These are phyloP conservation scores for Drosophila monieri DNA, from an alignment of 2,888 invertebrate species.

Conservation along the genomic window DNA sequence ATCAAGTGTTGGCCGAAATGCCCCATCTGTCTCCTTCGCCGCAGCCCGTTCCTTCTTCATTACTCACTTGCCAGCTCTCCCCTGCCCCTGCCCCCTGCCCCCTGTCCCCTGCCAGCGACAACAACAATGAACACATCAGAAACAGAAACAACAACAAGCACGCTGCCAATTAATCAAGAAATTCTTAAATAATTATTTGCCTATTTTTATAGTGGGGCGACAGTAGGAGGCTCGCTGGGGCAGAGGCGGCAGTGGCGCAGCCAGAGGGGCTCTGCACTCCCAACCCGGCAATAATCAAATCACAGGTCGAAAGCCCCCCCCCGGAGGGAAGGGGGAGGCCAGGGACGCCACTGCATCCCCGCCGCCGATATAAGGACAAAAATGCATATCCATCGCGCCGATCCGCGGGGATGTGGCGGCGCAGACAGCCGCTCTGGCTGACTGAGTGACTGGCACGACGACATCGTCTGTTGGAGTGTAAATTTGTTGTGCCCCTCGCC, in stretches of 20 bases:
- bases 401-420: conserved; percentile 16
- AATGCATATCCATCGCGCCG: conserved; percentile 14
- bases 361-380: conserved; percentile 24
- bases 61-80: neutral
- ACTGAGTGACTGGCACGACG: conserved; percentile 75
- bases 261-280: neutral
- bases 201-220: conserved; percentile 76
- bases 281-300: neutral
- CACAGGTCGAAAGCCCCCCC: neutral
- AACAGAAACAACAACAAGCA: conserved; percentile 52
- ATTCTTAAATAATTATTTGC: conserved; percentile 83
- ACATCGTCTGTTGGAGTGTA: conserved; percentile 63
- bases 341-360: neutral
- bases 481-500: conserved; percentile 60
- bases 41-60: conserved; percentile 3
- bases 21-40: conserved; percentile 28
- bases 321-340: too few species aligned
- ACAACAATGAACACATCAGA: conserved; percentile 18
- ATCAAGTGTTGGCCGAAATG: conserved; percentile 80
- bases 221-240: neutral
- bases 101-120: conserved; percentile 10
- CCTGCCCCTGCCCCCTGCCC: too few species aligned
- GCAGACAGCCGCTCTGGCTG: conserved; percentile 68
- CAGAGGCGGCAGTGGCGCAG: conserved; percentile 21
- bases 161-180: conserved; percentile 82